phyloP scores from a whole-genome alignment of 2,888 invertebrate genomes.

The Lysandra bellargus region DNA sequence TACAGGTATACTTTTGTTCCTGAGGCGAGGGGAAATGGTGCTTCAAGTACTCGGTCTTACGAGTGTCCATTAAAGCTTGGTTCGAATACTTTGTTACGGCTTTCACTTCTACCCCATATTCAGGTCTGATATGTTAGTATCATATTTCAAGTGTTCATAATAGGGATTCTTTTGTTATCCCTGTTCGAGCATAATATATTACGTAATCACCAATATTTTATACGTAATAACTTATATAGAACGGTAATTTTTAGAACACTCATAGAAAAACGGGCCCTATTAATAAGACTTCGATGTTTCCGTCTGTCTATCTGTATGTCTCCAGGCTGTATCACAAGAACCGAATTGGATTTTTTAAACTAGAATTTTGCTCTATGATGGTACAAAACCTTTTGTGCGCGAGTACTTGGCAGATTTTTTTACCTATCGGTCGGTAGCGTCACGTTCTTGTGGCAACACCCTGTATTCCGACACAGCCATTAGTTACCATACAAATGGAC shows the following conservation, averaged over 20 bases:
- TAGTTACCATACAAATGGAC: conserved; percentile 79
- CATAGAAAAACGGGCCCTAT: too few relatives aligned
- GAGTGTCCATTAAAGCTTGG: conserved; percentile 70
- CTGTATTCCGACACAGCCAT: conserved; percentile 67
- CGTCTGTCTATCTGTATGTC: too few relatives aligned
- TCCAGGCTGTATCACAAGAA: too few relatives aligned
- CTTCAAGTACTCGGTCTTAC: conserved; percentile 58
- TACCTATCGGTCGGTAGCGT: conserved; percentile 37
- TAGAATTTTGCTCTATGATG: too few relatives aligned
- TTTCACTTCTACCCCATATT: neutral
- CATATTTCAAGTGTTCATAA: conserved; percentile 9
- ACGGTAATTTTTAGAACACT: neutral
- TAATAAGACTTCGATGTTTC: too few relatives aligned
- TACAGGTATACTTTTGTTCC: conserved; percentile 44
- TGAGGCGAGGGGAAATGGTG: conserved; percentile 53
- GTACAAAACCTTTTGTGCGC: too few relatives aligned
- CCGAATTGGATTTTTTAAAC: too few relatives aligned
- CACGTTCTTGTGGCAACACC: conserved; percentile 51
- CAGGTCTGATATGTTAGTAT: neutral
- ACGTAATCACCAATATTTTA: neutral
- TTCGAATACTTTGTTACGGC: conserved; percentile 66
- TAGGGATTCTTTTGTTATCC: conserved; percentile 1
- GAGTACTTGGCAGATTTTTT: too few relatives aligned
- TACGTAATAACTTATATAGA: neutral
- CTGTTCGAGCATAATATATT: neutral